Base-by-base conservation (phyloP, 2,888 invertebrate species). In the Cerastis leucographa region DNA sequence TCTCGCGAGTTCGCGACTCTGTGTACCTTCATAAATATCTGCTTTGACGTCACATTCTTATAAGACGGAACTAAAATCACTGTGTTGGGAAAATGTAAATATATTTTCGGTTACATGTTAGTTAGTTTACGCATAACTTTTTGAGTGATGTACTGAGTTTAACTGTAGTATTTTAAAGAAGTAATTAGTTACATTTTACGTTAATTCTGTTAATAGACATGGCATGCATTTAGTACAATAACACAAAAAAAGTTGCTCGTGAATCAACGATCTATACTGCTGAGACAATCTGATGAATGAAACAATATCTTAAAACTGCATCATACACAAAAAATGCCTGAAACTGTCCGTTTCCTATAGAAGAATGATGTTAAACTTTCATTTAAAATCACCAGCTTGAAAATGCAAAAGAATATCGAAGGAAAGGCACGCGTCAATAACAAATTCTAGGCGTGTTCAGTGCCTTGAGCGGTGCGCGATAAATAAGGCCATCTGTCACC, bases 401-500 rank as follows among this genome's bases (percentile, higher is more conserved):
- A 85, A 85, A 71, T 79, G 76, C 71, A 70, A 76, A 76, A 76
- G 71, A 71, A 82, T 76, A 74, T 76, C 66, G 70, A 61, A 17
- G 44, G 29, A 59, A 49, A 72, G 59, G 40, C 25, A 64, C 67
- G 71, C 65, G 80, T 72, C 80, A 80, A 85, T 86, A 84, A 85
- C 46, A 84, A 78, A 85, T 85, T 85, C 86, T 72, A 78, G 76
- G 56, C 81, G 66, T 85, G 85, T 78, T 78, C 78, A 76, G 51
- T 70, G 81, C 85, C 81, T 66, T 74, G 74, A 84, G 85, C 73
- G 74, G 51, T 56, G 67, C 49, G 66, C 74, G 70, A 85, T 81
- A 84, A 83, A 87, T 87, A 83, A 73, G 69, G 72, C 75, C 86
- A 83, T 83, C 76, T 80, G 87, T 86, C 81, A 78, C 67, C 78